Conservation (phyloP, 92 coral and sea anemone genomes). For the Porites divaricata region DNA sequence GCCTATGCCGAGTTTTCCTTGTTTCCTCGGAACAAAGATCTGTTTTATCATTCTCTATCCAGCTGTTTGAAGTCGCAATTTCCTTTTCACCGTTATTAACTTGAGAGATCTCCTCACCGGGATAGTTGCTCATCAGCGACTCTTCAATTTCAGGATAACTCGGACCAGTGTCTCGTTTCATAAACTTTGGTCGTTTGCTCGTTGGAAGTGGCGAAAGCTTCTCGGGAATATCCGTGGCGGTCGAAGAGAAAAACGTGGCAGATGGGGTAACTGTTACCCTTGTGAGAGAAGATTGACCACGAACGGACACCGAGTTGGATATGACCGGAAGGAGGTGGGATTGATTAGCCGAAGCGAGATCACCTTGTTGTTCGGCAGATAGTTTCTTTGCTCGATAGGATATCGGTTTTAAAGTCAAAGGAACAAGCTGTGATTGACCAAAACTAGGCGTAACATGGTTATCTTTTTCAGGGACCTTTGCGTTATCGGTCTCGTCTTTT, state of each 20-base stretch:
- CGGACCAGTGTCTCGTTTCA: conserved; percentile 29
- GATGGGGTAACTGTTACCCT: conserved; percentile 41
- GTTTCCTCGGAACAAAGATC: not conserved
- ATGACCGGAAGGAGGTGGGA: conserved; percentile 15
- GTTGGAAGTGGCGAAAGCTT: conserved; percentile 58
- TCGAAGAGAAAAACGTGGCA: conserved; percentile 17
- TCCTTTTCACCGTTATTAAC: not conserved
- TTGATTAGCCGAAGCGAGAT: not conserved
- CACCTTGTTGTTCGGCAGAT: not conserved
- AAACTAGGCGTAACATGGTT: not conserved
- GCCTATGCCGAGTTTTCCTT: not conserved
- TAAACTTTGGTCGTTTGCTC: conserved; percentile 46
- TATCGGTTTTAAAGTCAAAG: conserved; percentile 35
- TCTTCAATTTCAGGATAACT: not conserved
- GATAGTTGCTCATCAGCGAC: not conserved
- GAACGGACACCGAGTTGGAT: conserved; percentile 44
- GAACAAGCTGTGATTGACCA: not conserved
- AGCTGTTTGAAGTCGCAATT: not conserved
- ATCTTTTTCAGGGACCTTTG: not conserved
- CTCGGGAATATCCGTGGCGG: conserved; percentile 27
- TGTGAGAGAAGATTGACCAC: conserved; percentile 44
- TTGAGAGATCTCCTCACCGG: not conserved
- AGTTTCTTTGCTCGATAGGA: conserved; percentile 21
- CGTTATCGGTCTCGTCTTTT: conserved; percentile 14
- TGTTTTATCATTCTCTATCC: not conserved